Conservation (phyloP, 2,888 invertebrate species). For the Drosophila trichaetosa region DNA sequence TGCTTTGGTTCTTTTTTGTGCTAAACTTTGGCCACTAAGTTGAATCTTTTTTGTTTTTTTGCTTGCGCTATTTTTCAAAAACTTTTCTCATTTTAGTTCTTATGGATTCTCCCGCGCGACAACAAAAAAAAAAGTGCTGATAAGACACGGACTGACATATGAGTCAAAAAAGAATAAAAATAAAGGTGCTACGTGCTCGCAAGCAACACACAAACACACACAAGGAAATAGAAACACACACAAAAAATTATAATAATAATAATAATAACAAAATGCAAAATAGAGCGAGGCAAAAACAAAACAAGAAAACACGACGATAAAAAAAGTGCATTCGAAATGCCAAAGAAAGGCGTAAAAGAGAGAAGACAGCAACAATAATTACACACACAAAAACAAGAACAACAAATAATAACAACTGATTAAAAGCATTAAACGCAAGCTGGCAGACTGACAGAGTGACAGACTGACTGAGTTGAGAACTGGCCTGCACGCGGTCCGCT, state of each 20-base stretch:
- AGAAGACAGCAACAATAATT: slow-evolving; percentile 41
- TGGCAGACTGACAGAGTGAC: slow-evolving; percentile 26
- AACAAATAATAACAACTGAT: slow-evolving; percentile 54
- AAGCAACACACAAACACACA: slow-evolving; percentile 36
- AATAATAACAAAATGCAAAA: slow-evolving; percentile 50
- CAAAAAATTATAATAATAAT: slow-evolving; percentile 11
- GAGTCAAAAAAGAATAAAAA: slow-evolving; percentile 44
- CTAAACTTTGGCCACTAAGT: slow-evolving; percentile 18
- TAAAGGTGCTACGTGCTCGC: slow-evolving; percentile 54
- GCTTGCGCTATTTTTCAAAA: slow-evolving; percentile 16
- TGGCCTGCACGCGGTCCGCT: slow-evolving; percentile 71
- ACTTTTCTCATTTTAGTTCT: slow-evolving; percentile 46
- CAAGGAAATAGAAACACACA: slow-evolving; percentile 26
- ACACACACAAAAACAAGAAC: slow-evolving; percentile 31
- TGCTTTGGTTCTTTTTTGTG: neutral
- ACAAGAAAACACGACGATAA: slow-evolving; percentile 7
- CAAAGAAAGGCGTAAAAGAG: slow-evolving; percentile 14
- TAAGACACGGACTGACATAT: slow-evolving; percentile 54
- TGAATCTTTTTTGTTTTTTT: neutral
- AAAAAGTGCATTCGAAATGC: slow-evolving; percentile 42
- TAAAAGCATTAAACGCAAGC: slow-evolving; percentile 62
- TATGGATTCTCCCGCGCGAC: slow-evolving; percentile 34
- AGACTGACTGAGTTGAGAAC: slow-evolving; percentile 48
- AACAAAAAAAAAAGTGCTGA: slow-evolving; percentile 34
- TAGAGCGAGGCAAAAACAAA: slow-evolving; percentile 16